phyloP scores from a whole-genome alignment of 2,888 invertebrate species.

The Agonum fuliginosum region DNA sequence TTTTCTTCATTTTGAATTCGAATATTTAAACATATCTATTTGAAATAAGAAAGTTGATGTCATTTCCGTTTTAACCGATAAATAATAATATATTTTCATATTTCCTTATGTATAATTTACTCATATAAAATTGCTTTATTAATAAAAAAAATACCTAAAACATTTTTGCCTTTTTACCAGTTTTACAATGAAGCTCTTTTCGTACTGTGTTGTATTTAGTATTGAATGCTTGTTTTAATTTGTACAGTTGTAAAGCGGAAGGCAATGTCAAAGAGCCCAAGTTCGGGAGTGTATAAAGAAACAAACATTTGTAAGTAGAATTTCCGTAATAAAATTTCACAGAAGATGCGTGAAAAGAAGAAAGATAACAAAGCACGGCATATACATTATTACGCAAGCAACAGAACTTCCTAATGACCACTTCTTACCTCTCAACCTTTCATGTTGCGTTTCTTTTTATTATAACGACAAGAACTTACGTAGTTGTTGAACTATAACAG shows the following conservation, averaged over 20 bases:
- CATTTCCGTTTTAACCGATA: too few relatives aligned
- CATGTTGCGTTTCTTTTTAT: conserved; percentile 44
- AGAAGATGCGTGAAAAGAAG: conserved; percentile 23
- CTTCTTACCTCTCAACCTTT: conserved; percentile 50
- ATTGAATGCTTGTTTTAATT: too few relatives aligned
- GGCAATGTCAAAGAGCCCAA: neutral
- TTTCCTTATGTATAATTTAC: too few relatives aligned
- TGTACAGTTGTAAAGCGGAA: neutral
- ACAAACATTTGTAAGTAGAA: conserved; percentile 34
- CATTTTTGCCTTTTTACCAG: too few relatives aligned
- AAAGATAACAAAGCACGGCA: conserved; percentile 31
- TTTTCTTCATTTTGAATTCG: too few relatives aligned
- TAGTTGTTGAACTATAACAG: conserved; percentile 43
- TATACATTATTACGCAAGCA: conserved; percentile 50
- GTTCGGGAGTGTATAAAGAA: conserved; percentile 12
- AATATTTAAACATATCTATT: too few relatives aligned
- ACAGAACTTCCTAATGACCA: conserved; percentile 49
- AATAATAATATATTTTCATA: too few relatives aligned
- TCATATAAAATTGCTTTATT: too few relatives aligned
- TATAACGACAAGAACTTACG: conserved; percentile 40
- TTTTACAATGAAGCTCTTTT: too few relatives aligned
- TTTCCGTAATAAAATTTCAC: conserved; percentile 48
- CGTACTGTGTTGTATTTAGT: too few relatives aligned
- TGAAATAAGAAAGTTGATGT: too few relatives aligned
- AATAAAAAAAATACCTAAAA: too few relatives aligned